A percentile compares a stretch with the other conserved stretches of the same genome.
These are phyloP conservation scores for Heliconius nattereri DNA, from an alignment of 1,140 invertebrate species.

Conservation along the genomic window DNA sequence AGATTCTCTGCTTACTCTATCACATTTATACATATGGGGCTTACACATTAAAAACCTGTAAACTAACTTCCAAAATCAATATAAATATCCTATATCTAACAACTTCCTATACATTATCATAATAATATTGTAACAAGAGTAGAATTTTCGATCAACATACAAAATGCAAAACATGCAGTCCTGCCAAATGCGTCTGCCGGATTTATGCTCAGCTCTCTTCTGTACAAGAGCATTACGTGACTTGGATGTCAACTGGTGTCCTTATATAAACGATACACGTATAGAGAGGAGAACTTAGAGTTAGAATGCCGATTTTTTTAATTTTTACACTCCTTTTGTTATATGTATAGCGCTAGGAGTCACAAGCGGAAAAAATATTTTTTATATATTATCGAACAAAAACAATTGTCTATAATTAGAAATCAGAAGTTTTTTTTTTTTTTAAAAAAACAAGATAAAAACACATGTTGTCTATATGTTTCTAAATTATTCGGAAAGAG, in stretches of 20 bases:
- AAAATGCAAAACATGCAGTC: slow-evolving; percentile 19
- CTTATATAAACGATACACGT: background rate
- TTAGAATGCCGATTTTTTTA: background rate
- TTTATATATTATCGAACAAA: too few species aligned
- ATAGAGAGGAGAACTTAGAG: background rate
- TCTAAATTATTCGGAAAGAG: too few species aligned
- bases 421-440: too few species aligned
- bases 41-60: background rate
- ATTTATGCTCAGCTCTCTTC: slow-evolving; percentile 7
- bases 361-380: too few species aligned
- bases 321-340: too few species aligned
- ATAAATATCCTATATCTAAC: background rate
- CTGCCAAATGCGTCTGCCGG: slow-evolving; percentile 16
- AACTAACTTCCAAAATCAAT: background rate
- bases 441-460: too few species aligned
- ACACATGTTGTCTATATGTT: too few species aligned
- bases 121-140: slow-evolving; percentile 1
- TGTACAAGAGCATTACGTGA: background rate
- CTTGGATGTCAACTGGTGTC: background rate
- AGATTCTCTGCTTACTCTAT: too few species aligned
- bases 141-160: slow-evolving; percentile 21
- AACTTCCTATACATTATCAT: slow-evolving; percentile 12
- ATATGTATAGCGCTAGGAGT: too few species aligned
- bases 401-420: too few species aligned
- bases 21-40: too few species aligned